Base-by-base conservation (phyloP, 2,888 invertebrate species). In the Galeruca laticollis region DNA sequence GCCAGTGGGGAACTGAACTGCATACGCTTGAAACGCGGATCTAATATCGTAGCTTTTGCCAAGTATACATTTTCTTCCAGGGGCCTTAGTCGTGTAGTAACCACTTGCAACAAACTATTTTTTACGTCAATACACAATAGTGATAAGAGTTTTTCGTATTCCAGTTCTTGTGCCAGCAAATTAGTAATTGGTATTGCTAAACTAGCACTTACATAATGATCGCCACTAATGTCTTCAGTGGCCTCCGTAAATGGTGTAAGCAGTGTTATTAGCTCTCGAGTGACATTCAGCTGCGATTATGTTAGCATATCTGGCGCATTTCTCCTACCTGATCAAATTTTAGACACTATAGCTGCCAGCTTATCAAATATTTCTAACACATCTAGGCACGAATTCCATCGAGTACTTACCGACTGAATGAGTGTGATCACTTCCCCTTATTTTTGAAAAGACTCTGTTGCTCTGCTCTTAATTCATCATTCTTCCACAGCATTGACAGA, bases 401-500 rank as follows among this genome's bases (percentile, higher is more conserved):
- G 2, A 9, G 57, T 57, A 15, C 57, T 57, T 2, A 57, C 57
- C 13, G 57, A 26, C 13, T 57, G 57, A 6, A 57, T 57, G 18
- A 52, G 20, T 11, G 20, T 52, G 3, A 52, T 8, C 11, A 52
- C 52, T 20, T 18, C 52, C 5, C 57, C 21, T 18, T 26, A 18
- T 15, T 21, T n/a, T 26, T 31, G 20, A 18, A 57, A 57, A 5
- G n/a, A n/a, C n/a, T n/a, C 18, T 9, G 13, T 57, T 57, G 57
- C 18, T 57, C 57, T 15, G 57, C 31, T 37, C 57, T 26, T 72
- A 81, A 77, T 71, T 80, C 68, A 60, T 81, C 57, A 10, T 52
- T 18, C 52, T 20, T 15, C 80, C 78, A 78, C 77, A 33, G 80
- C 73, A 61, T 37, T 64, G 5, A 70, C 72, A 52, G 67, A 67